Percentiles rank a stretch among this genome's conserved stretches.
phyloP scores from a whole-genome alignment of 2,888 invertebrate species.

The Temnothorax unifasciatus region DNA sequence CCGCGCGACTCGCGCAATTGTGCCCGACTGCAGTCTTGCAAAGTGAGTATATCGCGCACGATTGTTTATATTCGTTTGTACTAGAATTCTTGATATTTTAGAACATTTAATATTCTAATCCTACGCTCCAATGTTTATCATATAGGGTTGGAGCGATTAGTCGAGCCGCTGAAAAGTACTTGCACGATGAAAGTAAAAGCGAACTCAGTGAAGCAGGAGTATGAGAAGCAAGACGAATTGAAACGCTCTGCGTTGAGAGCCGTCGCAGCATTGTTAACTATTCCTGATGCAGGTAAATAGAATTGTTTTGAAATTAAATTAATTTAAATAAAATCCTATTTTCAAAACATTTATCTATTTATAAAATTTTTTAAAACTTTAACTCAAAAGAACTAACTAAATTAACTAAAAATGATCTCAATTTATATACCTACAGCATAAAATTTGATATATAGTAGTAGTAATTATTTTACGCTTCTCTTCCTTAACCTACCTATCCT shows the following conservation, averaged over 20 bases:
- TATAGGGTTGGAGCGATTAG: slow-evolving; percentile 96
- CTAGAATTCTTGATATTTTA: background rate
- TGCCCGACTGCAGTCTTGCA: slow-evolving; percentile 97
- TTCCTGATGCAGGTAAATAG: slow-evolving; percentile 95
- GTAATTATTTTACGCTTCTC: too few relatives aligned
- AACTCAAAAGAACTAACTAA: background rate
- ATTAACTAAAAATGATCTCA: background rate
- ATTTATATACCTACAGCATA: background rate
- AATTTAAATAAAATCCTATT: background rate
- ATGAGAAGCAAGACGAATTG: slow-evolving; percentile 99
- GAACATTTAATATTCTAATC: background rate
- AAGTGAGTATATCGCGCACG: slow-evolving; percentile 88
- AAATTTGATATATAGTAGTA: background rate
- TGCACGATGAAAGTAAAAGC: slow-evolving; percentile 99
- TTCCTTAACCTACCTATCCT: too few relatives aligned
- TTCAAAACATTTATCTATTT: background rate
- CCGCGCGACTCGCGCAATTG: slow-evolving; percentile 96
- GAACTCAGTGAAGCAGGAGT: slow-evolving; percentile 99
- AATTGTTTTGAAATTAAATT: slow-evolving; percentile 12
- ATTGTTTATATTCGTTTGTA: background rate
- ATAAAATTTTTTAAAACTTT: background rate
- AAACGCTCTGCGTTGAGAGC: slow-evolving; percentile 98
- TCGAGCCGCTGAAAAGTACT: slow-evolving; percentile 96
- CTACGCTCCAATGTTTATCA: slow-evolving; percentile 10
- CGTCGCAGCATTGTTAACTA: slow-evolving; percentile 96